These are phyloP conservation scores for Lissocephala sabroskyi DNA, from an alignment of 2,888 invertebrate species.

Conservation along the genomic window DNA sequence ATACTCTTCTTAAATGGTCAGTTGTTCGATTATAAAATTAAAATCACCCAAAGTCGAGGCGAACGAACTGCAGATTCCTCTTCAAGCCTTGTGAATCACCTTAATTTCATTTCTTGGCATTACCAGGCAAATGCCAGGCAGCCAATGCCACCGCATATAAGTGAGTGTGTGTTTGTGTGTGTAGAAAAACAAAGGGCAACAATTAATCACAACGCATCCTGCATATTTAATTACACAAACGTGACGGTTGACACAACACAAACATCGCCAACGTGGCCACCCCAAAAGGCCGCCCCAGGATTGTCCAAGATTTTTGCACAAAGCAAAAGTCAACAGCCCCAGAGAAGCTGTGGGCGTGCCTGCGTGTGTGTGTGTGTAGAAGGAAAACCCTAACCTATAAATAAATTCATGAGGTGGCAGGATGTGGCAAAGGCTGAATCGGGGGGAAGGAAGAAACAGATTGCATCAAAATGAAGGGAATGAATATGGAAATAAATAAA, in stretches of 20 bases:
- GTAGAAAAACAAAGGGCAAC: slow-evolving; percentile 5
- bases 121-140: too few species aligned
- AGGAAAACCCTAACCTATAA: background rate
- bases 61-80: too few species aligned
- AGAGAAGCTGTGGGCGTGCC: background rate
- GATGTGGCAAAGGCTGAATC: background rate
- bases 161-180: too few species aligned
- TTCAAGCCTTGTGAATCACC: too few species aligned
- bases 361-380: background rate
- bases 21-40: too few species aligned
- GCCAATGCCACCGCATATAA: too few species aligned
- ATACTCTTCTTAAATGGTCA: too few species aligned
- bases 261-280: background rate
- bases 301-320: too few species aligned
- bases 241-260: slow-evolving; percentile 40
- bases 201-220: slow-evolving; percentile 60
- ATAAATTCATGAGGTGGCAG: slow-evolving; percentile 6
- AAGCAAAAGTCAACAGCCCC: too few species aligned
- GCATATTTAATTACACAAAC: slow-evolving; percentile 59
- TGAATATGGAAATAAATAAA: slow-evolving; percentile 21
- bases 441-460: slow-evolving; percentile 4
- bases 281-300: too few species aligned
- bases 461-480: slow-evolving; percentile 1
- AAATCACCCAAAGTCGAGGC: too few species aligned
- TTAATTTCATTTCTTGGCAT: too few species aligned